phyloP scores from a whole-genome alignment of 2,113 vertebrate genomes.

The Salvator merianae region DNA sequence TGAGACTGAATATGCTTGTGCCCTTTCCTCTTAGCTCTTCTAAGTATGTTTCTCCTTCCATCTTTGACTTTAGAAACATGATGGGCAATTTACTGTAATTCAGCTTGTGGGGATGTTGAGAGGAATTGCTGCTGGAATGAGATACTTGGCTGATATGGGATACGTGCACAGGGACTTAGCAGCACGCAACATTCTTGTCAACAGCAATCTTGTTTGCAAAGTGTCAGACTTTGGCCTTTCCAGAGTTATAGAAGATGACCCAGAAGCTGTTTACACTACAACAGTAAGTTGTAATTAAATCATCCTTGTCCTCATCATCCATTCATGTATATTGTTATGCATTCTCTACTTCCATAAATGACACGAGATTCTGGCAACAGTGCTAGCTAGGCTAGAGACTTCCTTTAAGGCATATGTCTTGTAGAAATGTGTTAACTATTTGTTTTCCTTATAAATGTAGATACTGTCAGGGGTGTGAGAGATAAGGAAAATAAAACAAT shows the following conservation, averaged over 20 bases:
- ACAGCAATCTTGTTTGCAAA: conserved; percentile 99
- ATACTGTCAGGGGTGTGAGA: too few species aligned
- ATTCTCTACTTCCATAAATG: neutral
- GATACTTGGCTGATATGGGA: conserved; percentile 97
- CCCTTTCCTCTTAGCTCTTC: conserved; percentile 40
- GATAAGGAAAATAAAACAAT: too few species aligned
- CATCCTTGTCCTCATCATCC: too few species aligned
- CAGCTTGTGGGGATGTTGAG: conserved; percentile 97
- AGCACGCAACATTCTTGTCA: conserved; percentile 97
- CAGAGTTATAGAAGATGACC: conserved; percentile 96
- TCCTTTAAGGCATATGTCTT: too few species aligned
- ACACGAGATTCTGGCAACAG: too few species aligned
- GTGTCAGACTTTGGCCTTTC: conserved; percentile 98
- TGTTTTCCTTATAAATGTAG: too few species aligned
- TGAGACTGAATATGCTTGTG: conserved; percentile 10
- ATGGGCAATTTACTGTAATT: conserved; percentile 97
- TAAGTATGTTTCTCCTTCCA: conserved; percentile 61
- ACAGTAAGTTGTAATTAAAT: conserved; percentile 82
- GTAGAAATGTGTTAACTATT: too few species aligned
- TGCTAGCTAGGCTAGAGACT: too few species aligned
- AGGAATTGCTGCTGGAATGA: conserved; percentile 97
- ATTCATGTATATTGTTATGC: neutral
- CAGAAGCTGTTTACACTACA: conserved; percentile 97
- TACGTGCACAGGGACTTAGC: conserved; percentile 98
- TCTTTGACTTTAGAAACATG: conserved; percentile 86